These are phyloP conservation scores for Athrips mouffetella DNA, from an alignment of 2,888 invertebrate species.

Conservation along the genomic window DNA sequence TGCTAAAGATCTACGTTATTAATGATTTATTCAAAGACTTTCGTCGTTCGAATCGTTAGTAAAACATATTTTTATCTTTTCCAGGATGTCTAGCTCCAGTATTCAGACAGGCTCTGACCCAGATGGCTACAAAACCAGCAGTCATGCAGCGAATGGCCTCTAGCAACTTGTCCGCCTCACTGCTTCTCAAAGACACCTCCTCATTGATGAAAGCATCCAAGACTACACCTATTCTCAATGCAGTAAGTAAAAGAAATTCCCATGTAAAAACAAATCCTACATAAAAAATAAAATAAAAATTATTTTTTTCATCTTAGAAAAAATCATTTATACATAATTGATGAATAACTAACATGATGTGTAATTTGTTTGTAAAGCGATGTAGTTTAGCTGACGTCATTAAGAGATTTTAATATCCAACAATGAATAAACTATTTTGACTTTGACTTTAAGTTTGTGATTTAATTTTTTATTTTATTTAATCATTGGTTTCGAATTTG, in stretches of 20 bases:
- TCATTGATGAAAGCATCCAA: slow-evolving; percentile 25
- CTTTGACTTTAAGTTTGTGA: too few relatives aligned
- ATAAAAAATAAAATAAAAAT: not conserved
- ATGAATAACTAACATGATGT: too few relatives aligned
- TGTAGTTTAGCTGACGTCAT: too few relatives aligned
- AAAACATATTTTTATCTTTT: slow-evolving; percentile 8
- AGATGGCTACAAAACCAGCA: slow-evolving; percentile 45
- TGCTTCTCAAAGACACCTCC: slow-evolving; percentile 33
- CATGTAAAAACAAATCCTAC: not conserved
- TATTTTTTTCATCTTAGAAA: not conserved
- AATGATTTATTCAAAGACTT: too few relatives aligned
- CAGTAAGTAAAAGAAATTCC: slow-evolving; percentile 40
- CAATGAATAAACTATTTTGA: too few relatives aligned
- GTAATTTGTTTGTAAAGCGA: too few relatives aligned
- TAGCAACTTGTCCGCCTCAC: slow-evolving; percentile 33
- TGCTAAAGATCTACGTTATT: too few relatives aligned
- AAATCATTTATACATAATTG: too few relatives aligned
- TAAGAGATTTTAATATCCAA: too few relatives aligned
- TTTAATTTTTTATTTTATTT: too few relatives aligned
- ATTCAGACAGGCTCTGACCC: slow-evolving; percentile 51
- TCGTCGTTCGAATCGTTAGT: too few relatives aligned
- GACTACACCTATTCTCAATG: slow-evolving; percentile 49
- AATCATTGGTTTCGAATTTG: too few relatives aligned
- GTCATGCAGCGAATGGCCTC: slow-evolving; percentile 34
- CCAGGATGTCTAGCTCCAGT: slow-evolving; percentile 44